These are phyloP conservation scores for Cynopterus brachyotis DNA, from an alignment of 2,113 vertebrate genomes.

Conservation along the genomic window DNA sequence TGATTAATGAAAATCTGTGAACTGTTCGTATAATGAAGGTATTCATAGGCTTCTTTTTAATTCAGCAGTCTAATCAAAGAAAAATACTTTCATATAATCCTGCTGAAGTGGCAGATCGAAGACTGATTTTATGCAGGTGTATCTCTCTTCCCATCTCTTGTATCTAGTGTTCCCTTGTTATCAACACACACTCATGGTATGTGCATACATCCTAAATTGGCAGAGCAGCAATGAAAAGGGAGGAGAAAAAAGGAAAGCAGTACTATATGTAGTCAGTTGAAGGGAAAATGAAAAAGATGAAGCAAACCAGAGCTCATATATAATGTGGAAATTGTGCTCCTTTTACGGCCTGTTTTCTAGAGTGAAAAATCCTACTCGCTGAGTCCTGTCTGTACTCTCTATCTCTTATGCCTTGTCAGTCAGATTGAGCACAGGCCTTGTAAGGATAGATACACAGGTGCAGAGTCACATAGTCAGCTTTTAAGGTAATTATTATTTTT, in stretches of 20 bases:
- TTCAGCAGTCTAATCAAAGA: constrained; percentile 57
- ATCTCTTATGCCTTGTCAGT: not conserved
- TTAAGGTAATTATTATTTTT: not conserved
- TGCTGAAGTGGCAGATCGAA: constrained; percentile 59
- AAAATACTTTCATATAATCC: constrained; percentile 50
- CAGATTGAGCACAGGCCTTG: not conserved
- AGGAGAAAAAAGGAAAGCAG: not conserved
- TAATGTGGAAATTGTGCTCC: not conserved
- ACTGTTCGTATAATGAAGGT: constrained; percentile 64
- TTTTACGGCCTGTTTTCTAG: not conserved
- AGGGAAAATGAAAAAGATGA: not conserved
- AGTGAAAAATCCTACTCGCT: not conserved
- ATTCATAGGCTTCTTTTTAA: constrained; percentile 70
- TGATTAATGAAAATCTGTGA: constrained; percentile 54
- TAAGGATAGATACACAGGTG: not conserved
- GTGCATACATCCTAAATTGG: not conserved
- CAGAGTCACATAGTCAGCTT: not conserved
- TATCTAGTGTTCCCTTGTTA: not conserved
- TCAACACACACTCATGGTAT: not conserved
- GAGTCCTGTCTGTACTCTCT: not conserved
- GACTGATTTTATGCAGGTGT: not conserved
- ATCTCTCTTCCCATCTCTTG: not conserved
- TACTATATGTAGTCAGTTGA: not conserved
- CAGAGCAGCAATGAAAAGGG: not conserved
- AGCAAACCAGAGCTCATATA: not conserved